These are phyloP conservation scores for Xiphophorus maculatus DNA, from an alignment of 2,113 vertebrate genomes.

Conservation along the genomic window DNA sequence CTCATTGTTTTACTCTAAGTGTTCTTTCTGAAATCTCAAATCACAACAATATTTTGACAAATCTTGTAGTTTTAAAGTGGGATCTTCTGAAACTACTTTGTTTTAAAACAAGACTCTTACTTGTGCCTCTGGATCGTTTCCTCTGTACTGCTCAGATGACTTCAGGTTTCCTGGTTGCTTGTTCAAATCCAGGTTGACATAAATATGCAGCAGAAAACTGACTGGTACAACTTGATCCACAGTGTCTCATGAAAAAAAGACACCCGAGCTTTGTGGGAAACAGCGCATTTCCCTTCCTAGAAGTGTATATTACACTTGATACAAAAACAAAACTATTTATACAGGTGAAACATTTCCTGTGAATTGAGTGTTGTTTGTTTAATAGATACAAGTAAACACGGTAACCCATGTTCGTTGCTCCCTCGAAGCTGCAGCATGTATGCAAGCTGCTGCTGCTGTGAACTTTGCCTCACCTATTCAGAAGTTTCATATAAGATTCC, in stretches of 20 bases:
- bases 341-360: neutral
- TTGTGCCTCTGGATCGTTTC: neutral
- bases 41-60: no score
- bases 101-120: neutral
- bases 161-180: neutral
- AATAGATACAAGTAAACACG: neutral
- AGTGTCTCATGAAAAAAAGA: neutral
- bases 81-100: no score
- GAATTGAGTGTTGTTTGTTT: neutral
- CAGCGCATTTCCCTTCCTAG: neutral
- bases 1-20: no score
- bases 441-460: conserved; percentile 11
- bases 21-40: no score
- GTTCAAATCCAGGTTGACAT: conserved; percentile 23
- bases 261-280: neutral
- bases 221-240: neutral
- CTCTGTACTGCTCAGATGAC: neutral
- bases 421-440: neutral
- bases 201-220: conserved; percentile 19
- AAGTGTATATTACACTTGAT: neutral
- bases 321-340: neutral
- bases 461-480: conserved; percentile 32
- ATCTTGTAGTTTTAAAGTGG: no score
- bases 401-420: neutral
- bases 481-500: conserved; percentile 27